Base-by-base conservation (phyloP, 2,888 invertebrate genomes). In the Drosophila engyochracea region DNA sequence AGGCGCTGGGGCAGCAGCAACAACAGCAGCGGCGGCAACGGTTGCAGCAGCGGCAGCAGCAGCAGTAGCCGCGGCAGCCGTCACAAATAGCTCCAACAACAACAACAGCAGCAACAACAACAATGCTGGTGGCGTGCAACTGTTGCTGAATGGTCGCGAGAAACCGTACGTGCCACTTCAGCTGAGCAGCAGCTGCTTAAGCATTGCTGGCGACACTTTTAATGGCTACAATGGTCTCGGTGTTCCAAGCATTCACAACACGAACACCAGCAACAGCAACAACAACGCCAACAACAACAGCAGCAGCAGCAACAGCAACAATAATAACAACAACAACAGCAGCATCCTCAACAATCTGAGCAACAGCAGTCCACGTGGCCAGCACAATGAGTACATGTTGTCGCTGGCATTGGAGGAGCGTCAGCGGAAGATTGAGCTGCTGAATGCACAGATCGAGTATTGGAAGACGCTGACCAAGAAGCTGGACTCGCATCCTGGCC, bases 381-480 rank as follows among this genome's bases (percentile, higher is more conserved):
- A 83, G 61, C 88, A 86, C 61, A 93, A 91, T 52, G 93, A 93
- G 63, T 91, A 91, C 39, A 89, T 93, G 61, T 85, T 92, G 74
- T 81, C 91, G 39, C 73, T 93, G 80, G 92, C 92, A 12, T 84
- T 93, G 64, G 93, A 93, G 82, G 93, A 93, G 82, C 90, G 93
- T 9, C 92, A 92, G 69, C 85, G 91, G 0, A 93, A 93, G 74
- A 93, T 93, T 35, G 93, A 93, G 53, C 79, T 93, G 62, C 52
- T 93, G 4, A 93, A 93, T 74, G 93, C 91, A 64, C 93, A 93
- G 85, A 93, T 93, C 39, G 92, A 93, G 30, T 93, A 93, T 62
- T 93, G 93, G 93, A 92, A 92, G 54, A 93, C 92, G 16, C 75
- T 93, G 47, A 93, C 93, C 39, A 92, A 91, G 67, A 93, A 93